Evolutionary conservation across 2,888 invertebrate species (phyloP), one percentile per base, ranked within the genome.

Genomic region (Branchipolynoe longqiensis): DNA sequence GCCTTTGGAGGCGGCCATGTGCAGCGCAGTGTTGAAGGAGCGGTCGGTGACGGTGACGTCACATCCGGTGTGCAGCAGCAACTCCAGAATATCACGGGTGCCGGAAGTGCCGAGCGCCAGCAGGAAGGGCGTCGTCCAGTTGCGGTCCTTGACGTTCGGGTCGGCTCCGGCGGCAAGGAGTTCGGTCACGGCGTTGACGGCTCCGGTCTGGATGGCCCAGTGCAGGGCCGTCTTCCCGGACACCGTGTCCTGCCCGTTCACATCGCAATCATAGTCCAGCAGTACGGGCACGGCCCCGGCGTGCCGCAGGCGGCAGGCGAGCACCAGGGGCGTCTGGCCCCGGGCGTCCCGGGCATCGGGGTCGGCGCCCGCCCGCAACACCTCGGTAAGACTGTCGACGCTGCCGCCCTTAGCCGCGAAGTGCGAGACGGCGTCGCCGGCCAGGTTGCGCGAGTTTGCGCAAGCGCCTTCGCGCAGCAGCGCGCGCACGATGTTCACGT

Each of bases 1-100:
- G 14, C 90, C 90, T 85, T 91, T 90, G n/a, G 89, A 89, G 3
- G 91, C 90, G 25, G 92, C 91, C 8, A 91, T 87, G 85, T 92
- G 92, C 18, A 92, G 87, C 1, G 92, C 91, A 18, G 91, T 91
- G 85, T 88, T 89, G 62, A 85, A 85, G 41, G 85, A 62, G 18
- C 85, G 69, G 85, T 89, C 89, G 0, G 89, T 88, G 56, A 85
- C 85, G 22, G 82, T 86, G 33, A 89, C 86, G 73, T 87, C 82
- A 81, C 90, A 91, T 0, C 91, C 91, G 58, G 88, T 89, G 28
- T 85, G 78, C n/a, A 91, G 86, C 28, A 92, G 86, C 64, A 90
- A 85, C 56, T 89, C 88, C 69, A 91, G 87, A 58, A 91, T 87
- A 64, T 89, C 88, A 54, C 88, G 86, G 84, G 25, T 84, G 12